phyloP scores from a whole-genome alignment of 1,140 invertebrate genomes.

The Heterodera schachtii region DNA sequence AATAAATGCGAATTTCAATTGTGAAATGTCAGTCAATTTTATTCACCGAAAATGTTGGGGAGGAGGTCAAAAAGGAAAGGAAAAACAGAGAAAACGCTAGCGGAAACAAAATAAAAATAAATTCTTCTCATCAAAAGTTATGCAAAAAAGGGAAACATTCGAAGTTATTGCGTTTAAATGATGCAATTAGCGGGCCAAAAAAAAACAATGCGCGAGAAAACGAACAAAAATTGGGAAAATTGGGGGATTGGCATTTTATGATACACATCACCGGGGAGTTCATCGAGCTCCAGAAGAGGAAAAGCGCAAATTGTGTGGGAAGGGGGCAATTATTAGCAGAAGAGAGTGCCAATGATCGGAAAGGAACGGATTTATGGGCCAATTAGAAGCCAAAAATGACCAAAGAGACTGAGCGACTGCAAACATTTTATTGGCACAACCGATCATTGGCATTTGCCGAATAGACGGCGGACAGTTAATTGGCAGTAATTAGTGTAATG shows the following conservation, averaged over 20 bases:
- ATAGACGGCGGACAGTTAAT: too few species aligned
- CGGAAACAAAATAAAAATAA: neutral
- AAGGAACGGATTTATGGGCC: too few species aligned
- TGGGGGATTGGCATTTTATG: neutral
- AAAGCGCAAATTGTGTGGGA: neutral
- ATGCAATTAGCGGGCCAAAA: neutral
- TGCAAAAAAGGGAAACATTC: neutral
- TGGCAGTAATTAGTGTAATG: too few species aligned
- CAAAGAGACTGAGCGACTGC: neutral
- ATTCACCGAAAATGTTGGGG: neutral
- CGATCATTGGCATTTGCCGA: too few species aligned
- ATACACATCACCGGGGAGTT: conserved; percentile 27
- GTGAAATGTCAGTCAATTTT: conserved; percentile 5
- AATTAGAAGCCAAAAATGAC: too few species aligned
- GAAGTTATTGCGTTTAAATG: neutral
- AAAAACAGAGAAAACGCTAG: neutral
- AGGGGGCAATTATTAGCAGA: neutral
- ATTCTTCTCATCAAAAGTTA: neutral
- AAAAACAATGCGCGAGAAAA: neutral
- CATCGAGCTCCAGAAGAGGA: conserved; percentile 7
- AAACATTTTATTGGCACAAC: too few species aligned
- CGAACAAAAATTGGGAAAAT: neutral
- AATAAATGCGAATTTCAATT: neutral
- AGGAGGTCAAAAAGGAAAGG: neutral
- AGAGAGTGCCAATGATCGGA: too few species aligned